Percentiles rank a stretch among this genome's conserved stretches.
phyloP scores from a whole-genome alignment of 2,888 invertebrate species.

The Drosophila anceps region DNA sequence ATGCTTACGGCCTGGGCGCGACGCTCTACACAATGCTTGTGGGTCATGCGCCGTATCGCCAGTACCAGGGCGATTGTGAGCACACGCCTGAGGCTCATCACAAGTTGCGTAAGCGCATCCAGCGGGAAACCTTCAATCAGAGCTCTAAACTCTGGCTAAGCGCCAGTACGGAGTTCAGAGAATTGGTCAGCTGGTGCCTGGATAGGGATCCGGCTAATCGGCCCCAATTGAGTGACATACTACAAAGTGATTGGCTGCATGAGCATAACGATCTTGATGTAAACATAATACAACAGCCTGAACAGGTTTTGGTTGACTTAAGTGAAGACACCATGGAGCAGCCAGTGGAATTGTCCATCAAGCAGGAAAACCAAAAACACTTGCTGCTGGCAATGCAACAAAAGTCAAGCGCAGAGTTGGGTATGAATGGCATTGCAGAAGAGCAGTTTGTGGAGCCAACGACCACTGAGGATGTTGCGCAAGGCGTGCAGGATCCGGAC shows the following conservation, averaged over 20 bases:
- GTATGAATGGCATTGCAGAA: no score
- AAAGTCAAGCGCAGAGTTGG: neutral
- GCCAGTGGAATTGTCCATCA: constrained; percentile 13
- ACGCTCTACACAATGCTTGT: constrained; percentile 91
- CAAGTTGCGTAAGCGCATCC: constrained; percentile 74
- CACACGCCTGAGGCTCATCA: constrained; percentile 51
- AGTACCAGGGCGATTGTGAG: constrained; percentile 45
- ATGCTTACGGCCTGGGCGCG: constrained; percentile 98
- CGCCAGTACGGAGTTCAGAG: constrained; percentile 67
- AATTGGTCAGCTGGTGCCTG: constrained; percentile 76
- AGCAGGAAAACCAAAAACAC: neutral
- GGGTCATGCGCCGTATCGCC: constrained; percentile 93
- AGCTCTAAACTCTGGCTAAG: constrained; percentile 73
- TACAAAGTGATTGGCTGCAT: constrained; percentile 86
- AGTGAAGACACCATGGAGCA: constrained; percentile 54
- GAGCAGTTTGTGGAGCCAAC: neutral
- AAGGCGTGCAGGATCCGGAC: constrained; percentile 40
- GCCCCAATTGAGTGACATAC: constrained; percentile 77
- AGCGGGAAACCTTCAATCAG: constrained; percentile 73
- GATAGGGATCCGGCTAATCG: constrained; percentile 73
- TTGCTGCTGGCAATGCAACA: neutral
- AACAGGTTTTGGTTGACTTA: constrained; percentile 56
- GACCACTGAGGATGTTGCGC: constrained; percentile 14
- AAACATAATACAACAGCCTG: constrained; percentile 36
- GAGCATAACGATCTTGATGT: constrained; percentile 40